phyloP scores from a whole-genome alignment of 2,113 vertebrate species.

The Sapajus apella region DNA sequence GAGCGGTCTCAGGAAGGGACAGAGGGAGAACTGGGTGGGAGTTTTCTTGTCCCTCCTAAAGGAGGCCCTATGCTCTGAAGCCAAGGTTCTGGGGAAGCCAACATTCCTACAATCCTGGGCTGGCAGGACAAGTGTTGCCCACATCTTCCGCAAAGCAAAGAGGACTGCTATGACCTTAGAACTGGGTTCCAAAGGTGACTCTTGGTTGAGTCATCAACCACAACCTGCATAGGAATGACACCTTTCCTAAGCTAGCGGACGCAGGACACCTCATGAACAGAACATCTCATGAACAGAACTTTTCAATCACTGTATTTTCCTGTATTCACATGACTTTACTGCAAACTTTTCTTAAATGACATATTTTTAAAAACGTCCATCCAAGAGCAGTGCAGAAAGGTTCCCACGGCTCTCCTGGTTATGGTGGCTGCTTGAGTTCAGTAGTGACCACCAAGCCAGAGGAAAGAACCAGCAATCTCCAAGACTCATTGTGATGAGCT shows the following conservation, averaged over 20 bases:
- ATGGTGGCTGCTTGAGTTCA: not conserved
- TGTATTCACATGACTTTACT: not conserved
- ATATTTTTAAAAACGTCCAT: not conserved
- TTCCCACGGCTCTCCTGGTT: not conserved
- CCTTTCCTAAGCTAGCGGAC: too few species aligned
- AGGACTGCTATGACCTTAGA: not conserved
- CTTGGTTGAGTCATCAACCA: too few species aligned
- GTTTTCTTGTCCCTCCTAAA: not conserved
- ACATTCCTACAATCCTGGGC: not conserved
- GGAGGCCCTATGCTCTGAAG: not conserved
- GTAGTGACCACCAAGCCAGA: not conserved
- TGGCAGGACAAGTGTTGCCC: not conserved
- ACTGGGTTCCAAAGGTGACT: not conserved
- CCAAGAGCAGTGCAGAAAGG: not conserved
- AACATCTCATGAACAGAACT: not conserved
- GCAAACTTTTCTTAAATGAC: not conserved
- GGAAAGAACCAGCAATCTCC: not conserved
- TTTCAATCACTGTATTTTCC: too few species aligned
- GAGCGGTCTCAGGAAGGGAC: not conserved
- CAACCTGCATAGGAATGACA: not conserved
- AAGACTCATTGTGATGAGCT: not conserved
- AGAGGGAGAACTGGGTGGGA: not conserved
- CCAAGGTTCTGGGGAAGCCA: not conserved
- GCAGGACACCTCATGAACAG: not conserved
- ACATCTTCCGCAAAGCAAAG: not conserved